phyloP scores from a whole-genome alignment of 2,797 vertebrate species.

The Fistularia tabacaria region DNA sequence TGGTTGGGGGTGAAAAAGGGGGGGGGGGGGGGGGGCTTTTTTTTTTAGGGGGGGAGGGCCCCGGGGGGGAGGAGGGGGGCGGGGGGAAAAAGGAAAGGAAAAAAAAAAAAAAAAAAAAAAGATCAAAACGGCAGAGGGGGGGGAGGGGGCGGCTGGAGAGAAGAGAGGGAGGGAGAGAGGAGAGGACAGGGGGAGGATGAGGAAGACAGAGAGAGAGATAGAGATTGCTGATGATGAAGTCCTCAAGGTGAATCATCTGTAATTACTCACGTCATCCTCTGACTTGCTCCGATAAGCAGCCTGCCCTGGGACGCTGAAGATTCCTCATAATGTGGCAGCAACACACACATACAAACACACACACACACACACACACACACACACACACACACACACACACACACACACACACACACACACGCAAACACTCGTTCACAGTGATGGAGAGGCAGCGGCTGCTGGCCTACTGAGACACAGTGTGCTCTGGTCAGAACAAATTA shows the following conservation, averaged over 20 bases:
- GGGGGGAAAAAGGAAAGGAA: slow-evolving; percentile 27
- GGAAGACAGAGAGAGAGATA: slow-evolving; percentile 36
- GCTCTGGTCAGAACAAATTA: slow-evolving; percentile 77
- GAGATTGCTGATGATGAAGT: slow-evolving; percentile 73
- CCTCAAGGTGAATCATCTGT: slow-evolving; percentile 95
- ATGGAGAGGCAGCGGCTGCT: slow-evolving; percentile 80
- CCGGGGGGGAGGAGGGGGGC: no score
- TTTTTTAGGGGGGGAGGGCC: no score
- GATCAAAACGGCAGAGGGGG: slow-evolving; percentile 33
- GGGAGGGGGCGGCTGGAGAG: slow-evolving; percentile 11
- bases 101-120: slow-evolving; percentile 25
- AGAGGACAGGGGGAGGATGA: slow-evolving; percentile 25
- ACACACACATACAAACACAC: slow-evolving; percentile 28
- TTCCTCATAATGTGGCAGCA: slow-evolving; percentile 89
- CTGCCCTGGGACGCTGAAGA: slow-evolving; percentile 87
- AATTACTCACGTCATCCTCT: slow-evolving; percentile 92
- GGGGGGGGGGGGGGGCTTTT: no score
- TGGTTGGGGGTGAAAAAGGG: no score
- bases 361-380: slow-evolving; percentile 29
- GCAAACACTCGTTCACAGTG: slow-evolving; percentile 76
- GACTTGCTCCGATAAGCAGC: slow-evolving; percentile 88
- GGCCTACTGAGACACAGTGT: slow-evolving; percentile 73
- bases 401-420: slow-evolving; percentile 28
- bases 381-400: slow-evolving; percentile 27
- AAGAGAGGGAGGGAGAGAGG: background rate